phyloP scores from a whole-genome alignment of 2,113 vertebrate genomes.

The Pelvicachromis taeniatus region DNA sequence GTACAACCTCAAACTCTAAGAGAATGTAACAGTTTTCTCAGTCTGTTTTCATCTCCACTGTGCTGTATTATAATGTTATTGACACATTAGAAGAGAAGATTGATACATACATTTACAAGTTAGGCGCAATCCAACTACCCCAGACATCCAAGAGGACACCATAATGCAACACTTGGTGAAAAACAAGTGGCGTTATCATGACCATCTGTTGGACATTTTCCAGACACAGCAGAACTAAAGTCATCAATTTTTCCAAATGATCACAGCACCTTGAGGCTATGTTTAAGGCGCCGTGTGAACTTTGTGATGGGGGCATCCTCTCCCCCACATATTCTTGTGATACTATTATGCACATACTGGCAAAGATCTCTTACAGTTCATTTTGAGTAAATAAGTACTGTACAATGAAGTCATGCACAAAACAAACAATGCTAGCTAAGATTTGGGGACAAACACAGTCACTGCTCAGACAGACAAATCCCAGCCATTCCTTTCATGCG shows the following conservation, averaged over 20 bases:
- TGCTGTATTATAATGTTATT: not conserved
- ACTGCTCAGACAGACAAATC: not conserved
- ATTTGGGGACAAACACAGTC: constrained; percentile 15
- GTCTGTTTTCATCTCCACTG: not conserved
- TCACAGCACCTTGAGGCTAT: constrained; percentile 30
- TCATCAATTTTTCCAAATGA: constrained; percentile 44
- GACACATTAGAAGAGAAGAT: not conserved
- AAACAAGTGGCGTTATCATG: constrained; percentile 39
- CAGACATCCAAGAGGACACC: constrained; percentile 14
- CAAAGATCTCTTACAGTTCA: constrained; percentile 2
- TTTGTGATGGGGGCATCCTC: not conserved
- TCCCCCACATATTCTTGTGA: constrained; percentile 25
- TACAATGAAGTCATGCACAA: not conserved
- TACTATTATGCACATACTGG: constrained; percentile 1
- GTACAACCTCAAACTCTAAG: not conserved
- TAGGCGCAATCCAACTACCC: constrained; percentile 1
- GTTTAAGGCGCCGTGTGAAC: constrained; percentile 32
- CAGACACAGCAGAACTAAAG: constrained; percentile 38
- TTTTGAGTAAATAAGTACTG: not conserved
- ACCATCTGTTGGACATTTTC: constrained; percentile 52
- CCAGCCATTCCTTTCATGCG: not conserved
- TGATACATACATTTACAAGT: constrained; percentile 16
- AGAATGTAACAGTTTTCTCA: not conserved
- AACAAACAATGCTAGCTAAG: not conserved
- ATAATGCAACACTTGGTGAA: not conserved